Evolutionary conservation across 2,113 vertebrate genomes (phyloP).

Genomic region (Ammodytes dubius): DNA sequence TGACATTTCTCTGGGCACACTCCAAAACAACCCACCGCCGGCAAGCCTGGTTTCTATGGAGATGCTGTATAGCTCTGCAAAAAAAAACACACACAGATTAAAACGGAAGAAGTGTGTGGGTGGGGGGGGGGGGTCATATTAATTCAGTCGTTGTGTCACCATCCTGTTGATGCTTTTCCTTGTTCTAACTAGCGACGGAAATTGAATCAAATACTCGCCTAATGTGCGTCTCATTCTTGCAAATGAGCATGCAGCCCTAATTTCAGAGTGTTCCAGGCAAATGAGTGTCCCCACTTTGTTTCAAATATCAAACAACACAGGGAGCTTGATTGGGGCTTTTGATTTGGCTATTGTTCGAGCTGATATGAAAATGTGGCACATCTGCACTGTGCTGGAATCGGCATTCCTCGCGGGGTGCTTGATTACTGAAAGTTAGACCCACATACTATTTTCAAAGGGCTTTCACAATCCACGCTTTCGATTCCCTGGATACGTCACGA

Average conservation of each 20-base stretch:
- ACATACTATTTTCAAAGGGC: constrained; percentile 5
- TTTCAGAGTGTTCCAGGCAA: constrained; percentile 49
- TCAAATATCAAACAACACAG: constrained; percentile 51
- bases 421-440: constrained; percentile 32
- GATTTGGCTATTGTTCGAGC: constrained; percentile 58
- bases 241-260: constrained; percentile 36
- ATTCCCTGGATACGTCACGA: neutral
- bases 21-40: constrained; percentile 42
- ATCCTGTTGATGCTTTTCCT: constrained; percentile 43
- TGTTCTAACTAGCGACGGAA: constrained; percentile 39
- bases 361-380: constrained; percentile 50
- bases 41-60: constrained; percentile 65
- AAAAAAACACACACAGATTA: constrained; percentile 30
- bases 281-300: constrained; percentile 56
- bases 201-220: constrained; percentile 60
- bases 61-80: constrained; percentile 40
- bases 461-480: constrained; percentile 11
- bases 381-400: constrained; percentile 39
- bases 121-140: constrained; percentile 6
- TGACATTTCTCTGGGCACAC: constrained; percentile 68
- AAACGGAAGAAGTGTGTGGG: constrained; percentile 33
- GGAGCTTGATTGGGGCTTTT: constrained; percentile 60
- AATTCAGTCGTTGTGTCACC: constrained; percentile 54
- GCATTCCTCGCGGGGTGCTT: constrained; percentile 33
- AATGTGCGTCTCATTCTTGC: constrained; percentile 42